Evolutionary conservation across 2,113 vertebrate species (phyloP).

Genomic region (Oreochromis niloticus): DNA sequence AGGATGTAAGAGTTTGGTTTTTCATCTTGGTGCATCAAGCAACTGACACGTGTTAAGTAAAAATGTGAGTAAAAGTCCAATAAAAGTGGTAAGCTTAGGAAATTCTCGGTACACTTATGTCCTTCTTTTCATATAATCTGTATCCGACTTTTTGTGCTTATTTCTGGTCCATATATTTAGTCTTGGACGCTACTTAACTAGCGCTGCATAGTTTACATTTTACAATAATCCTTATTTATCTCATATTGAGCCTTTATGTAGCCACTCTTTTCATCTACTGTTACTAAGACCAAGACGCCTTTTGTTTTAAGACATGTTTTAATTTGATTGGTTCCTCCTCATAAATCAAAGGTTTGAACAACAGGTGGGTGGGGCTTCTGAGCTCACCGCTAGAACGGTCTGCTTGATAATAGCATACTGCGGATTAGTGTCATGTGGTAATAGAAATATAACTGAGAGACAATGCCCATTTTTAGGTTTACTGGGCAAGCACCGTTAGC

Average conservation of each 20-base stretch:
- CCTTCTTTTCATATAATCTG: not conserved
- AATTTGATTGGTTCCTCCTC: not conserved
- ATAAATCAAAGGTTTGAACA: not conserved
- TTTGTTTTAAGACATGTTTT: not conserved
- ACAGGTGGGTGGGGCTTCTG: not conserved
- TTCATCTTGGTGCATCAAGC: not conserved
- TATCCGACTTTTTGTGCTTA: not conserved
- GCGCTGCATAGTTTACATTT: not conserved
- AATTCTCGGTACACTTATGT: not conserved
- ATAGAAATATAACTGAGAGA: not conserved
- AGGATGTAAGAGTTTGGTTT: not conserved
- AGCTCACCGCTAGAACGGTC: not conserved
- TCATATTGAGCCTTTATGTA: not conserved
- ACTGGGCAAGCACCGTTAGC: not conserved
- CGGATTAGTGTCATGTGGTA: not conserved
- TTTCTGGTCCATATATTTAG: not conserved
- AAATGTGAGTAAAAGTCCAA: not conserved
- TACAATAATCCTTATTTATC: not conserved
- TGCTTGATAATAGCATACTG: not conserved
- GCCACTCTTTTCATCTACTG: not conserved
- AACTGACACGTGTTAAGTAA: not conserved
- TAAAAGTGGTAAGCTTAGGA: not conserved
- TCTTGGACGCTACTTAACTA: not conserved
- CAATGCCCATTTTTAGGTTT: not conserved
- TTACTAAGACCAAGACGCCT: not conserved